Evolutionary conservation across 2,888 invertebrate species (phyloP).

Genomic region (Anoncus sp.): DNA sequence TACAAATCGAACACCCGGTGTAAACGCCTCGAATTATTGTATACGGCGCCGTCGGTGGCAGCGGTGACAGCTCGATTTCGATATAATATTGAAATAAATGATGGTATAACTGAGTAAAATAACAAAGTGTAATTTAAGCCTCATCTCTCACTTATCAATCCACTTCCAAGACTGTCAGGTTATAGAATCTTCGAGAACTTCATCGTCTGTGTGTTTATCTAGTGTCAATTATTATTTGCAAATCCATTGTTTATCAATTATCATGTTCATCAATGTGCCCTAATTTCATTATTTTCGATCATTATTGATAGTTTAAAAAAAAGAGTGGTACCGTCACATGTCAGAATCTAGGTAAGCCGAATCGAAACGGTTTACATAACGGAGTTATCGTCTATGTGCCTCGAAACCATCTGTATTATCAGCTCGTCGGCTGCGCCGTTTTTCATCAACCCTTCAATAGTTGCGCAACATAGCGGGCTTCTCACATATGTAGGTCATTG

Average conservation of each 20-base stretch:
- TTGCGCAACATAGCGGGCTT: constrained; percentile 64
- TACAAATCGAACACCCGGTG: too few relatives aligned
- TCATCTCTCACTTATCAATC: background rate
- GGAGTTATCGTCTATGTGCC: background rate
- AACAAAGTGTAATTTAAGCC: background rate
- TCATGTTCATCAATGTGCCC: too few relatives aligned
- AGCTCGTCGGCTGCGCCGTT: constrained; percentile 12
- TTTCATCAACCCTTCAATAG: constrained; percentile 62
- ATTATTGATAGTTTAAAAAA: constrained; percentile 10
- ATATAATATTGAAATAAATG: too few relatives aligned
- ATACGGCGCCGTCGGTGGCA: too few relatives aligned
- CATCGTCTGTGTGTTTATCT: background rate
- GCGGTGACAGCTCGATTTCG: too few relatives aligned
- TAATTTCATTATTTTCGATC: constrained; percentile 5
- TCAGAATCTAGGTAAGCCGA: constrained; percentile 2
- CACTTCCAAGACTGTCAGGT: background rate
- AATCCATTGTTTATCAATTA: too few relatives aligned
- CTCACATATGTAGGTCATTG: constrained; percentile 14
- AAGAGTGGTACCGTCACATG: background rate
- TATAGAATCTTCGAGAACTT: background rate
- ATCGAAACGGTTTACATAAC: background rate
- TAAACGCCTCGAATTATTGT: too few relatives aligned
- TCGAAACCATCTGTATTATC: background rate
- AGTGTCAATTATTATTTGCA: background rate
- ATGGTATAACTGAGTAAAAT: too few relatives aligned